Conservation (phyloP, 2,888 invertebrate species). For the Apamea epomidion region DNA sequence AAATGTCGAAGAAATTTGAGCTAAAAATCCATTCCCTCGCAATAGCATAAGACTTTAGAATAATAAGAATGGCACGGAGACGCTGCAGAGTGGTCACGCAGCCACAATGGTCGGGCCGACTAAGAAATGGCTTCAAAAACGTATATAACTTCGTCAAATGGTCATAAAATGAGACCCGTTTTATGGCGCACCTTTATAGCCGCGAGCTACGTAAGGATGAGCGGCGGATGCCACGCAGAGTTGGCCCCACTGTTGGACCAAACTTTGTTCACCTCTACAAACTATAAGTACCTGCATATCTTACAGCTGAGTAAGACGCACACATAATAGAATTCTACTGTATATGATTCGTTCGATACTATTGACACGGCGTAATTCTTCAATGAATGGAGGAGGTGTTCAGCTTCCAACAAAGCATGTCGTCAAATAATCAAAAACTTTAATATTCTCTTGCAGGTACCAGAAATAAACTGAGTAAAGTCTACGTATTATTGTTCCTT, state of each 20-base stretch:
- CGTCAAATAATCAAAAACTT: conserved; percentile 10
- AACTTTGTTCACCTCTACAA: conserved; percentile 66
- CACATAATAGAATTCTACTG: conserved; percentile 58
- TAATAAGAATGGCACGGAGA: conserved; percentile 80
- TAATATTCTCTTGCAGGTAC: conserved; percentile 34
- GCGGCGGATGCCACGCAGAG: conserved; percentile 78
- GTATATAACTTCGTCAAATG: conserved; percentile 89
- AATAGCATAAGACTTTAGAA: conserved; percentile 77
- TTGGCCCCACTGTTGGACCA: conserved; percentile 73
- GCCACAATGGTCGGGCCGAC: conserved; percentile 83
- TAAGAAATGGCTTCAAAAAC: conserved; percentile 88
- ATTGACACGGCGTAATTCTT: conserved; percentile 47
- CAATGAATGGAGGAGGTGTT: conserved; percentile 44
- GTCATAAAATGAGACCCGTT: conserved; percentile 89
- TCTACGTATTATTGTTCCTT: neutral
- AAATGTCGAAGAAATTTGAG: conserved; percentile 69
- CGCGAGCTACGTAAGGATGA: conserved; percentile 84
- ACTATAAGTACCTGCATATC: conserved; percentile 60
- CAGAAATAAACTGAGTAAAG: conserved; percentile 1
- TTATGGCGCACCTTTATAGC: conserved; percentile 89
- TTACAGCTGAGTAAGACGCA: conserved; percentile 61
- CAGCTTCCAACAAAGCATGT: conserved; percentile 40
- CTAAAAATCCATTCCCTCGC: conserved; percentile 71
- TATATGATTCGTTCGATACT: conserved; percentile 43
- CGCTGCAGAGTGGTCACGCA: conserved; percentile 80